A percentile compares a stretch with the other conserved stretches of the same genome.
These are phyloP conservation scores for Ranitomeya imitator DNA, from an alignment of 2,113 vertebrate species.

Conservation along the genomic window DNA sequence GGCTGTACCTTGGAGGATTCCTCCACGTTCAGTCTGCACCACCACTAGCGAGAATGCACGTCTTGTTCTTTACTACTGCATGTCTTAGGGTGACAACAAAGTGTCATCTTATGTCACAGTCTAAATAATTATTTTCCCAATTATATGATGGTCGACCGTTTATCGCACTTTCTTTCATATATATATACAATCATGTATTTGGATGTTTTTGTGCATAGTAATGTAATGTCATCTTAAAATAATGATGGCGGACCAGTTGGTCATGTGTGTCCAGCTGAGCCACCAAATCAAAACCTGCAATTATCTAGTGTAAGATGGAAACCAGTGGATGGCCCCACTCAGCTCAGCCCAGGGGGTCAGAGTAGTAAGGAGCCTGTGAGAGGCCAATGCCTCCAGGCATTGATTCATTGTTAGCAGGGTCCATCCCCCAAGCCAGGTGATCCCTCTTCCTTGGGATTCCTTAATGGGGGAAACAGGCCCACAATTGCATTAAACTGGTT, in stretches of 20 bases:
- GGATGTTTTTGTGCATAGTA: too few species aligned
- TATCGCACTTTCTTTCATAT: too few species aligned
- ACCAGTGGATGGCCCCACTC: slow-evolving; percentile 54
- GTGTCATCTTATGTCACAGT: too few species aligned
- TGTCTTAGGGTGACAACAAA: not conserved
- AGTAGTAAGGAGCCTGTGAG: slow-evolving; percentile 22
- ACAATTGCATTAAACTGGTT: slow-evolving; percentile 46
- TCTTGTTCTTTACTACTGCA: too few species aligned
- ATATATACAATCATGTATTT: too few species aligned
- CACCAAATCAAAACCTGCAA: not conserved
- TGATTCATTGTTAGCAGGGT: slow-evolving; percentile 50
- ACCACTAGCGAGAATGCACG: too few species aligned
- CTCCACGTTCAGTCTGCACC: too few species aligned
- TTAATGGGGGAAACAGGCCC: not conserved
- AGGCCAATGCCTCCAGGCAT: slow-evolving; percentile 62
- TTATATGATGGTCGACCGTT: too few species aligned
- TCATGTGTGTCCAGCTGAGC: not conserved
- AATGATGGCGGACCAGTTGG: not conserved
- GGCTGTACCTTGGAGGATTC: too few species aligned
- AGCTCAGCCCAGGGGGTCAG: slow-evolving; percentile 56
- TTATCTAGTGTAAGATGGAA: slow-evolving; percentile 22
- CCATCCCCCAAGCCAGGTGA: slow-evolving; percentile 57
- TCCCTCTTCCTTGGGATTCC: slow-evolving; percentile 63
- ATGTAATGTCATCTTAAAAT: too few species aligned
- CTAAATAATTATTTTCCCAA: too few species aligned